Base-by-base conservation (phyloP, 2,797 vertebrate genomes). In the Myotis daubentonii region DNA sequence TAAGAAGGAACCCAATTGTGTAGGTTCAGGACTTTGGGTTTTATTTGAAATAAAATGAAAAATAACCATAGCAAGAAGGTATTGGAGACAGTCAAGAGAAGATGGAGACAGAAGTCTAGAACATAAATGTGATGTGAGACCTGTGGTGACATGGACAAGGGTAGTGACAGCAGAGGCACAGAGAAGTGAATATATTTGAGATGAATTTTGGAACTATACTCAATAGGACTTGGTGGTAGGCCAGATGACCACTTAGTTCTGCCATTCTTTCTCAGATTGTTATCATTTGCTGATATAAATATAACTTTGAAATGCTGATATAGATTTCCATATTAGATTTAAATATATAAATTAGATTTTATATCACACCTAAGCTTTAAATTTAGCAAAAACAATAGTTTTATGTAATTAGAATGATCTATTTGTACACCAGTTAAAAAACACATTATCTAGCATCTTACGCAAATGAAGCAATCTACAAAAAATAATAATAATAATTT, bases 331-430 rank as follows among this genome's bases (percentile, higher is more conserved):
- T 9, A 53, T 66, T 87, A 75, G 53, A 88, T 85, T 90, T 75
- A 75, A 12, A 53, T 51, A 68, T 75, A 11, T 53, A 68, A 28
- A 30, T 94, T 92, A 78, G 38, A 89, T 74, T 96, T 81, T 78
- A 93, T 49, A 15, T 66, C 44, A 74, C 2, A 91, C 19, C 9
- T 87, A 80, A 88, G 2, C 20, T 80, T 75, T 65, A 57, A 57
- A 78, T 66, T 87, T 76, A 55, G 11, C 62, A 47, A 33, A 87
- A 89, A 74, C 30, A 38, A 60, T 16, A 66, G 49, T 71, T 91
- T 53, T 55, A 57, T 89, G 60, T 75, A 71, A 80, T 89, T 70
- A 83, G 36, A 68, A 68, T 76, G 17, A 83, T 5, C 51, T 96
- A 76, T 70, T 75, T 83, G 8, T 60, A 74, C 1, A 20, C 23